Evolutionary conservation across 2,888 invertebrate species (phyloP).

Genomic region (Melanostoma mellinum): DNA sequence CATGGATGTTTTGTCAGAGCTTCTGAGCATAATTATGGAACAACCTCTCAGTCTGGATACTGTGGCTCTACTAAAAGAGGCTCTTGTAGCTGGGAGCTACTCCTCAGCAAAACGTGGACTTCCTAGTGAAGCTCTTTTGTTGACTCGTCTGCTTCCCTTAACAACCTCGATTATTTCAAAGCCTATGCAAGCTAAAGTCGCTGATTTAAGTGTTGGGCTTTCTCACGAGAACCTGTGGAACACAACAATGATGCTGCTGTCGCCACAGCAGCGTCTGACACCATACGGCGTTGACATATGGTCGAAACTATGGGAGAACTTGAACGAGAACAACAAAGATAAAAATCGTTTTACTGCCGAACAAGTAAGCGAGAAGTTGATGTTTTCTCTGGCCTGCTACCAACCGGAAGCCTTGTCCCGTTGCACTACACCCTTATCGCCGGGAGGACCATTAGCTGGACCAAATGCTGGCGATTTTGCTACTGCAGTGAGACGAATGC

Average conservation of each 20-base stretch:
- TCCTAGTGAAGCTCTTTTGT: conserved; percentile 86
- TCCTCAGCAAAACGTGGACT: conserved; percentile 88
- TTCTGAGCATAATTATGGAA: conserved; percentile 85
- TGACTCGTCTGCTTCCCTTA: conserved; percentile 88
- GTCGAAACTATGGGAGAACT: conserved; percentile 91
- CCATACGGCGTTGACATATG: conserved; percentile 92
- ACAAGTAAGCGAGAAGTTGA: conserved; percentile 89
- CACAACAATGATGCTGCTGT: conserved; percentile 91
- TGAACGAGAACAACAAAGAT: conserved; percentile 85
- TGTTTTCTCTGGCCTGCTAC: conserved; percentile 91
- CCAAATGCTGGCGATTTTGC: conserved; percentile 82
- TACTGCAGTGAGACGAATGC: conserved; percentile 81
- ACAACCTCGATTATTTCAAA: conserved; percentile 83
- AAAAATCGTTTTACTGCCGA: conserved; percentile 86
- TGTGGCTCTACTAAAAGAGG: conserved; percentile 88
- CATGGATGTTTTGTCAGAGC: conserved; percentile 88
- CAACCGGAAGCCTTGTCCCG: conserved; percentile 93
- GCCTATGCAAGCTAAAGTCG: conserved; percentile 81
- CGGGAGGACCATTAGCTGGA: conserved; percentile 84
- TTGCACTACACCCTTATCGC: conserved; percentile 92
- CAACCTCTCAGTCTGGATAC: conserved; percentile 85
- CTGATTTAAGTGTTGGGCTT: conserved; percentile 85
- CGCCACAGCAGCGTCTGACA: conserved; percentile 92
- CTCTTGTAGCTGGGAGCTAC: conserved; percentile 89
- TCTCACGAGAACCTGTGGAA: conserved; percentile 91